Base-by-base conservation (phyloP, 1,140 invertebrate genomes). In the Solenopsis invicta region DNA sequence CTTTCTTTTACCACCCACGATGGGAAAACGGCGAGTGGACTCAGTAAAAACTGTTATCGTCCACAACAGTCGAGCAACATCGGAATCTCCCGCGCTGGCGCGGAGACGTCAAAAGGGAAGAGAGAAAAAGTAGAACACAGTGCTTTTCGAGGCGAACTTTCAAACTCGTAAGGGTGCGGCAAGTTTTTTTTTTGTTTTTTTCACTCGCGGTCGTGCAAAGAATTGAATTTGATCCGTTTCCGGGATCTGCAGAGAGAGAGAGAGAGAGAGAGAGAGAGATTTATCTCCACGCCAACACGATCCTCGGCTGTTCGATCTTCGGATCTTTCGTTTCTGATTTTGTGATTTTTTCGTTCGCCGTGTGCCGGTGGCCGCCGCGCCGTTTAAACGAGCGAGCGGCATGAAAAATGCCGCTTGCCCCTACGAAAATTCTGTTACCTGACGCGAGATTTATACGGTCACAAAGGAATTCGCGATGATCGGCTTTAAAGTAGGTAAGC, bases 401-500 rank as follows among this genome's bases (percentile, higher is more conserved):
- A 62, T 84, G 41, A 84, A 50, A 75, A 84, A 75, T 75, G 69
- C 56, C 62, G 69, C 56, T 50, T 50, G 54, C 34, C 24, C 41
- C n/a, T 8, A 12, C 13, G 29, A n/a, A 84, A 84, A 62, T 74
- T 74, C n/a, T 59, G 80, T 61, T 59, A 61, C 54, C 41, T 13
- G 18, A 29, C 41, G 13, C 41, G 13, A 75, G 50, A 84, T 84
- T 62, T 84, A 75, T 84, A 50, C 80, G 41, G 21, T 16, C 80
- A 64, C 82, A 12, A 9, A 78, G 67, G 54, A 62, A 71, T 82
- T 72, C 37, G 86, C 48, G 78, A 10, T 84, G 86, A 88, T 80
- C 85, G 85, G 61, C 76, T 66, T 80, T 86, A 74, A 86, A 86
- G 37, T 61, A 67, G 56, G 59, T 87, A 75, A 86, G 80, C 52